phyloP scores from a whole-genome alignment of 2,888 invertebrate genomes.

The Drosophila tripunctata region DNA sequence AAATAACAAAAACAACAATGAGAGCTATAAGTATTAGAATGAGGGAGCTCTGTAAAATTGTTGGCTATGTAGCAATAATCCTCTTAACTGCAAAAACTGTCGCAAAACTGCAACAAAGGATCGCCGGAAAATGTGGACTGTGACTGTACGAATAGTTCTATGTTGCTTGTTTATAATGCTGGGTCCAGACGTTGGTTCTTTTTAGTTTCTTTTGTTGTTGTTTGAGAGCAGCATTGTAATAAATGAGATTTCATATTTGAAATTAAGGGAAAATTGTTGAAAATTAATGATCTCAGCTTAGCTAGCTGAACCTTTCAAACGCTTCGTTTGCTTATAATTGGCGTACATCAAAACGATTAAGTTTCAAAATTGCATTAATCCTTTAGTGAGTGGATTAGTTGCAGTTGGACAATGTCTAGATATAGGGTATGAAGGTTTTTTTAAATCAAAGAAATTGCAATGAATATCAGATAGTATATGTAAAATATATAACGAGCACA shows the following conservation, averaged over 20 bases:
- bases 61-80: constrained; percentile 56
- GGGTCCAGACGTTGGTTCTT: not conserved
- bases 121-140: constrained; percentile 4
- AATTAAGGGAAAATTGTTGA: constrained; percentile 15
- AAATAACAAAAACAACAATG: constrained; percentile 18
- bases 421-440: no score
- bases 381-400: not conserved
- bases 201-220: not conserved
- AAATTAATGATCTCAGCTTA: constrained; percentile 31
- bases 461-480: no score
- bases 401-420: no score
- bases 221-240: constrained; percentile 13
- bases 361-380: not conserved
- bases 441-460: no score
- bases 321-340: constrained; percentile 40
- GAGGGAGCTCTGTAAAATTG: constrained; percentile 1
- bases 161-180: constrained; percentile 27
- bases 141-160: constrained; percentile 31
- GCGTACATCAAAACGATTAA: constrained; percentile 16
- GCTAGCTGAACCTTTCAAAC: constrained; percentile 40
- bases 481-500: no score
- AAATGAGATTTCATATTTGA: constrained; percentile 44
- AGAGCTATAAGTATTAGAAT: no score
- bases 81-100: constrained; percentile 76
- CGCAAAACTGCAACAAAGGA: constrained; percentile 64